Conservation (phyloP, 2,888 invertebrate species). For the Oasisia sp. region DNA sequence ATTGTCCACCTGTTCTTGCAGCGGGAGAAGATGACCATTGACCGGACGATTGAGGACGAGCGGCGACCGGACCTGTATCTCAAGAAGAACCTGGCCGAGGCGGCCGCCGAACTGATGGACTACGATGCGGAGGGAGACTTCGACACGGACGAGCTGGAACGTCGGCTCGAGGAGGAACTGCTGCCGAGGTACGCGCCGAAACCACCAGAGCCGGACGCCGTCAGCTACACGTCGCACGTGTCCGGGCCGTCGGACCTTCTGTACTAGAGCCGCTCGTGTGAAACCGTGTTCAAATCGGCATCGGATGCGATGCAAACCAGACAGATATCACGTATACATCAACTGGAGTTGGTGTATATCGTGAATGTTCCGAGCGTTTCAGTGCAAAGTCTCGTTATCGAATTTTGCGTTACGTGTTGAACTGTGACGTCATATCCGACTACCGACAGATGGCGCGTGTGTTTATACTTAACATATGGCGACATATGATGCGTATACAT, state of each 20-base stretch:
- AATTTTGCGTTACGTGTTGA: not conserved
- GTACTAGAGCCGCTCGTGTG: not conserved
- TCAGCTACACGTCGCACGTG: not conserved
- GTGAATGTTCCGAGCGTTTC: not conserved
- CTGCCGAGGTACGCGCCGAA: not conserved
- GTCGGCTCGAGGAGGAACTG: constrained; percentile 29
- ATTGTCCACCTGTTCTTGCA: not conserved
- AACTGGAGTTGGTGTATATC: not conserved
- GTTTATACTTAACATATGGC: not conserved
- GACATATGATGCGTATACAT: not conserved
- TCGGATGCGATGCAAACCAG: not conserved
- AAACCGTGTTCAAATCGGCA: not conserved
- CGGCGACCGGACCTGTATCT: constrained; percentile 31
- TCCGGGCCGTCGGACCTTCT: not conserved
- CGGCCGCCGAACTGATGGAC: constrained; percentile 22
- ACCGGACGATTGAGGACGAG: constrained; percentile 39
- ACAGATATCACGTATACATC: not conserved
- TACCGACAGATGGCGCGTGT: not conserved
- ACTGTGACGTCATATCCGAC: not conserved
- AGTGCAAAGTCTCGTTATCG: not conserved
- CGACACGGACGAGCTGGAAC: constrained; percentile 33
- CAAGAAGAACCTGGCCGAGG: constrained; percentile 14
- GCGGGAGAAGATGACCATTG: constrained; percentile 34
- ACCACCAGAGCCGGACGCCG: not conserved
- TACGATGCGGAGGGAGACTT: not conserved